Conservation (phyloP, 2,797 vertebrate genomes). For the Gadopsis bispinosus region DNA sequence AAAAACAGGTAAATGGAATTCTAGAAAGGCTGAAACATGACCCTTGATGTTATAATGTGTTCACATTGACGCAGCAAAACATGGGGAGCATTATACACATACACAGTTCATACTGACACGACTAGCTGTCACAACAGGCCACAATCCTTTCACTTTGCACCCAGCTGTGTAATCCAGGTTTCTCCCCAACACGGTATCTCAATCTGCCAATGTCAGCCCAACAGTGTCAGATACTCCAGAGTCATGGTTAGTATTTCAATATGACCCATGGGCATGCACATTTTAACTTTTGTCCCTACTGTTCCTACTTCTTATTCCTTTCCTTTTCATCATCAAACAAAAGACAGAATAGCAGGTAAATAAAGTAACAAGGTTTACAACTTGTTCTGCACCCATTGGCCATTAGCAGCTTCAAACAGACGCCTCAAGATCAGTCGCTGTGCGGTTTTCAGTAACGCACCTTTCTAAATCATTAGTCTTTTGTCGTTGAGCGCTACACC, state of each 20-base stretch:
- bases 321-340: background rate
- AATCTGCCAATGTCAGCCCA: constrained; percentile 6
- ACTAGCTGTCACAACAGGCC: background rate
- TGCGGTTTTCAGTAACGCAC: constrained; percentile 18
- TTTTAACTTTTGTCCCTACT: background rate
- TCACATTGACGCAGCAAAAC: constrained; percentile 36
- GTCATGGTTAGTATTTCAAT: background rate
- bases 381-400: background rate
- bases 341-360: constrained; percentile 3
- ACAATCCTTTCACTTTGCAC: background rate
- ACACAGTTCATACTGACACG: constrained; percentile 7
- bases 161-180: constrained; percentile 20
- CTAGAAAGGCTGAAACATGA: constrained; percentile 66
- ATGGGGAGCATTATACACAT: background rate
- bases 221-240: background rate
- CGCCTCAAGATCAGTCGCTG: constrained; percentile 24
- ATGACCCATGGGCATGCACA: background rate
- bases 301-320: constrained; percentile 26
- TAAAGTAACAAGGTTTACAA: constrained; percentile 14
- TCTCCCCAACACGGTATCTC: background rate
- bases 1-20: constrained; percentile 85
- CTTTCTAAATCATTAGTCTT: constrained; percentile 50
- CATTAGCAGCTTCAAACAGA: constrained; percentile 42
- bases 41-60: constrained; percentile 59
- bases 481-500: constrained; percentile 18